phyloP scores from a whole-genome alignment of 2,797 vertebrate genomes.

The Microcaecilia unicolor region DNA sequence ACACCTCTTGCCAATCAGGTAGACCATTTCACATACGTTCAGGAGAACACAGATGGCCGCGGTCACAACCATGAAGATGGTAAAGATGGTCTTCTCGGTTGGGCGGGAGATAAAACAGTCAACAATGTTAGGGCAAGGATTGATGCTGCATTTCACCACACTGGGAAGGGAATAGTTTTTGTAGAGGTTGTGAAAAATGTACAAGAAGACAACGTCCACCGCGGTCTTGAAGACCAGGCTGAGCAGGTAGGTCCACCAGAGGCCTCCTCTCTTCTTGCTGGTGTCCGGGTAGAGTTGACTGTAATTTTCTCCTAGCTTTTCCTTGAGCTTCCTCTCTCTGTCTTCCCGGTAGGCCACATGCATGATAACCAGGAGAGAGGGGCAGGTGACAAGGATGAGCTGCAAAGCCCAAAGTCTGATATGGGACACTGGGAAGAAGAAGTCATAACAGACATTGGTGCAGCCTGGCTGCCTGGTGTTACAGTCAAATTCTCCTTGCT shows the following conservation, averaged over 20 bases:
- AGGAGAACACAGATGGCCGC: constrained; percentile 68
- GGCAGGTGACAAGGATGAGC: constrained; percentile 83
- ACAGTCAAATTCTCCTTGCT: constrained; percentile 78
- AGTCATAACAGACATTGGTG: constrained; percentile 78
- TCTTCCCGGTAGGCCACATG: constrained; percentile 74
- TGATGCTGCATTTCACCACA: constrained; percentile 69
- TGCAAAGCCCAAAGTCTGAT: constrained; percentile 81
- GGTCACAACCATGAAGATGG: constrained; percentile 80
- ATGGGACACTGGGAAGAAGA: constrained; percentile 79
- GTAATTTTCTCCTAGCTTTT: constrained; percentile 47
- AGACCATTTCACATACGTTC: constrained; percentile 71
- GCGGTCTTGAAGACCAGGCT: constrained; percentile 75
- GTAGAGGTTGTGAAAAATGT: constrained; percentile 75
- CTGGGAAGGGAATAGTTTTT: constrained; percentile 73
- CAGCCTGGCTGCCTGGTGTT: constrained; percentile 80
- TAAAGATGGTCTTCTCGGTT: constrained; percentile 84
- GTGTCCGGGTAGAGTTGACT: constrained; percentile 57
- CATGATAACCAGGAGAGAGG: constrained; percentile 74
- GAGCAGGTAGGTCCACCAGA: constrained; percentile 92
- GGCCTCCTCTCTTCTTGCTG: constrained; percentile 79
- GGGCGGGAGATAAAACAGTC: constrained; percentile 81
- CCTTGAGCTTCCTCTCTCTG: constrained; percentile 49
- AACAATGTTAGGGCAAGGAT: constrained; percentile 75
- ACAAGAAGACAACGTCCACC: constrained; percentile 74
- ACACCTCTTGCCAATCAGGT: constrained; percentile 67